Percentiles rank a stretch among this genome's conserved stretches.
These are phyloP conservation scores for Craniophora ligustri DNA, from an alignment of 2,888 invertebrate species.

Conservation along the genomic window DNA sequence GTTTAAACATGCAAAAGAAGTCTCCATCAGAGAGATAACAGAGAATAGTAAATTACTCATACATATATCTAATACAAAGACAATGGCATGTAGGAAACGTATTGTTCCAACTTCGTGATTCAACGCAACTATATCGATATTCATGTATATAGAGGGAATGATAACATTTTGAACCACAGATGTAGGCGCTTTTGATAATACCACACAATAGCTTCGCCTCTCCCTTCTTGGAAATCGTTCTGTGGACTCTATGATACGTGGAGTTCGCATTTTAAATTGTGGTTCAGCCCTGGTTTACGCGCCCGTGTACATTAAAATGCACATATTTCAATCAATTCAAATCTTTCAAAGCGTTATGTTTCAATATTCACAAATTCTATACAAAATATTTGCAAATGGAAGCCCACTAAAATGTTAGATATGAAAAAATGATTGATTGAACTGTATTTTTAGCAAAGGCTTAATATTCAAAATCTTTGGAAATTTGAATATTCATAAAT, in stretches of 20 bases:
- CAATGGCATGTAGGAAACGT: constrained; percentile 46
- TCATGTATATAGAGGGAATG: constrained; percentile 33
- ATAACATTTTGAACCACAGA: constrained; percentile 54
- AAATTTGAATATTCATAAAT: constrained; percentile 39
- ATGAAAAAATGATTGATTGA: constrained; percentile 23
- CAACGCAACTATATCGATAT: constrained; percentile 47
- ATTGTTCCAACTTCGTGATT: constrained; percentile 65
- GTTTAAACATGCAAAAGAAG: neutral
- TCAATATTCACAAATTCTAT: constrained; percentile 3
- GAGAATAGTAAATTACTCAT: constrained; percentile 16
- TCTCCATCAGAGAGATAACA: neutral
- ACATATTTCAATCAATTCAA: neutral
- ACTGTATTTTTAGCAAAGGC: constrained; percentile 14
- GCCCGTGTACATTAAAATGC: neutral
- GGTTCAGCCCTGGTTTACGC: neutral
- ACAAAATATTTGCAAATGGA: constrained; percentile 3
- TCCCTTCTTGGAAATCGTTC: constrained; percentile 35
- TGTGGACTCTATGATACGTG: constrained; percentile 21
- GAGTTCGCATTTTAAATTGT: constrained; percentile 23
- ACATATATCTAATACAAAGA: constrained; percentile 42
- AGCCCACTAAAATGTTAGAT: constrained; percentile 5
- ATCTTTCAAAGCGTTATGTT: neutral
- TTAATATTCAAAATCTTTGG: constrained; percentile 31
- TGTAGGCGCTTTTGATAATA: constrained; percentile 47
- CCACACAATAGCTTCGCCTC: constrained; percentile 34